A percentile compares a stretch with the other conserved stretches of the same genome.
phyloP scores from a whole-genome alignment of 92 coral and sea anemone species.

The Phenganax marumi region DNA sequence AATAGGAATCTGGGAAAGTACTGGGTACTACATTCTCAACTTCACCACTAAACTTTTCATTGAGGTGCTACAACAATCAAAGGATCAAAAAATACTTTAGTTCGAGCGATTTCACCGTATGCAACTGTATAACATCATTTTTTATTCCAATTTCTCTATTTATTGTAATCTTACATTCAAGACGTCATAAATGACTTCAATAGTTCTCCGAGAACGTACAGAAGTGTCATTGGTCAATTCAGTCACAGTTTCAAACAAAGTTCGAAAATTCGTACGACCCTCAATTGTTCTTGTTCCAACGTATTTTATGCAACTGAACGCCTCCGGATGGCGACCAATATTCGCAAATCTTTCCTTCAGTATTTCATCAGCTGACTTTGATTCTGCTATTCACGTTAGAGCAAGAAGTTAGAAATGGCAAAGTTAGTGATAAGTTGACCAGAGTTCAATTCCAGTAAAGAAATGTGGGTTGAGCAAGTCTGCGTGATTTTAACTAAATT shows the following conservation, averaged over 20 bases:
- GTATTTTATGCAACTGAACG: slow-evolving; percentile 90
- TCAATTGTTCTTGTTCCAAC: slow-evolving; percentile 77
- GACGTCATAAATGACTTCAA: slow-evolving; percentile 69
- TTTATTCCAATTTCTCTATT: background rate
- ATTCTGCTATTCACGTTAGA: slow-evolving; percentile 32
- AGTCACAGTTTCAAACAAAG: slow-evolving; percentile 59
- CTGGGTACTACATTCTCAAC: slow-evolving; percentile 68
- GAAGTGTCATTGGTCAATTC: slow-evolving; percentile 74
- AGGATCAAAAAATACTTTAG: background rate
- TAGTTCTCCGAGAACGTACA: slow-evolving; percentile 86
- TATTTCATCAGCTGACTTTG: slow-evolving; percentile 83
- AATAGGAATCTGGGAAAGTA: slow-evolving; percentile 95
- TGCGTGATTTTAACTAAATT: too few relatives aligned
- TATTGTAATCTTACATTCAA: slow-evolving; percentile 65
- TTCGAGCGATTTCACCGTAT: background rate
- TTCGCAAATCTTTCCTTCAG: slow-evolving; percentile 91
- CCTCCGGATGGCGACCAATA: slow-evolving; percentile 82
- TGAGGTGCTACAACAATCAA: slow-evolving; percentile 67
- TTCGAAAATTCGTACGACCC: slow-evolving; percentile 75
- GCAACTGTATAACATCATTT: background rate
- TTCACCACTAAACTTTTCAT: slow-evolving; percentile 86
- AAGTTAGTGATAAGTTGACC: too few relatives aligned
- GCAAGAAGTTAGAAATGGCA: slow-evolving; percentile 1
- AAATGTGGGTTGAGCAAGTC: too few relatives aligned
- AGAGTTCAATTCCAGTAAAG: too few relatives aligned